phyloP scores from a whole-genome alignment of 92 coral and sea anemone species.

The Bergia puertoricense region DNA sequence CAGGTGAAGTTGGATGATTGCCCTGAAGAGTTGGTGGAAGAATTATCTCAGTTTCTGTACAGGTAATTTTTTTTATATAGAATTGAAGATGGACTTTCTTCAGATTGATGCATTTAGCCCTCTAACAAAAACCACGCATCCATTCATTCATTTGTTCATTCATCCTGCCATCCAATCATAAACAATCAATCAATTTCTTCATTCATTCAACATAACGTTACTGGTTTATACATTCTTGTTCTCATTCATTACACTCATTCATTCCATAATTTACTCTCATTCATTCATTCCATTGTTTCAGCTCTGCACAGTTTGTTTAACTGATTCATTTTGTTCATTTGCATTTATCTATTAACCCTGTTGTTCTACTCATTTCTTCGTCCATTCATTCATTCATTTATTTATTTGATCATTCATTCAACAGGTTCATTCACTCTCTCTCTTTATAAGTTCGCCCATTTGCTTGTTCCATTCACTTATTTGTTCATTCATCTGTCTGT shows the following conservation, averaged over 20 bases:
- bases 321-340: no score
- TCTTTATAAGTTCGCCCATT: no score
- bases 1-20: conserved; percentile 71
- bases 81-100: neutral
- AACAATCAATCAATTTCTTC: no score
- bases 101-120: neutral
- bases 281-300: neutral
- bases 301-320: no score
- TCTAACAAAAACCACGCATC: neutral
- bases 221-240: neutral
- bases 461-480: neutral
- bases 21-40: conserved; percentile 83
- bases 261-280: neutral
- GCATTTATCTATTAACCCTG: no score
- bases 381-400: no score
- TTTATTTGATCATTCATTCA: neutral
- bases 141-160: neutral
- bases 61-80: conserved; percentile 49
- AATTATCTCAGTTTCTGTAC: conserved; percentile 70
- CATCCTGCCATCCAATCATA: neutral
- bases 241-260: neutral
- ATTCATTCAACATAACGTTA: no score
- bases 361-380: no score
- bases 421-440: neutral
- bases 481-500: neutral